Evolutionary conservation across 2,888 invertebrate genomes (phyloP).

Genomic region (Amblyjoppa proteus): DNA sequence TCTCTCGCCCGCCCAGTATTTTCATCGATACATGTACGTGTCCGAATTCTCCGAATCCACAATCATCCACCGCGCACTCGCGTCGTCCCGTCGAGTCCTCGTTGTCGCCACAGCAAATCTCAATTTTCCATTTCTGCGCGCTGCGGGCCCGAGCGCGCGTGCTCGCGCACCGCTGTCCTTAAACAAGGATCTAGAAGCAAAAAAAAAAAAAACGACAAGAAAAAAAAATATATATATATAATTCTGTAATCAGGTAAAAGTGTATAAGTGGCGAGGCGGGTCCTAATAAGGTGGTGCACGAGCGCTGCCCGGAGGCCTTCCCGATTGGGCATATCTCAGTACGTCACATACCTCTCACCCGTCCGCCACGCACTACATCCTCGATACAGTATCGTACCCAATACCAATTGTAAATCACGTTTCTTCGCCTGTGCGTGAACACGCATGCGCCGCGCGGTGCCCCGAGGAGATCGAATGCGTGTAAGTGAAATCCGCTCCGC

Average conservation of each 20-base stretch:
- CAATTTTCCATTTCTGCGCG: conserved; percentile 53
- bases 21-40: not conserved
- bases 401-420: conserved; percentile 55
- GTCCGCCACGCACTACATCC: conserved; percentile 4
- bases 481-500: not conserved
- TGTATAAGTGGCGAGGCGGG: conserved; percentile 54
- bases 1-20: not conserved
- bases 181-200: conserved; percentile 16
- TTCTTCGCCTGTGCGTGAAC: conserved; percentile 16
- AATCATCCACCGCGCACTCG: conserved; percentile 14
- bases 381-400: not conserved
- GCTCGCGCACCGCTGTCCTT: conserved; percentile 3
- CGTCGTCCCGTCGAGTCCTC: conserved; percentile 3
- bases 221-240: conserved; percentile 18
- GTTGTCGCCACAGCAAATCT: conserved; percentile 32
- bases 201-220: conserved; percentile 11
- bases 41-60: conserved; percentile 40
- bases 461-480: not conserved
- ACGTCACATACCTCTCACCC: conserved; percentile 40
- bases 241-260: conserved; percentile 64
- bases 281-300: conserved; percentile 66
- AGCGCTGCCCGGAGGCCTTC: conserved; percentile 60
- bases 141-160: conserved; percentile 17
- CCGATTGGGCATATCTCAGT: conserved; percentile 65
- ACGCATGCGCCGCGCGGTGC: conserved; percentile 11